Base-by-base conservation (phyloP, 2,888 invertebrate species). In the Agrotis puta region DNA sequence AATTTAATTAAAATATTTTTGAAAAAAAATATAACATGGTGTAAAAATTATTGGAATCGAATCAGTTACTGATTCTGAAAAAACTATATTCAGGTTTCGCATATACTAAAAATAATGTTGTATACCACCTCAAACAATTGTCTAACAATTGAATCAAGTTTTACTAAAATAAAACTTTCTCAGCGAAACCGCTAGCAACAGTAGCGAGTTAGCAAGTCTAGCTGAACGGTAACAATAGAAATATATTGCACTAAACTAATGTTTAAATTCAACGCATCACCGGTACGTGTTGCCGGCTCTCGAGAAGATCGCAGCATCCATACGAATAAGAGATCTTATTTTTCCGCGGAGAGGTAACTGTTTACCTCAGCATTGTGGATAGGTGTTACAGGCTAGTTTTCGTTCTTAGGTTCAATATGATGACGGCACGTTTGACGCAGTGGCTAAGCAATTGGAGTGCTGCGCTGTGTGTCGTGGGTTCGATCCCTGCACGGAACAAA, bases 181-280 rank as follows among this genome's bases (percentile, higher is more conserved):
- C n/a, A 16, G 20, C 18, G 63, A n/a, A 22, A 2, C 22, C 24
- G n/a, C n/a, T n/a, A 11, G 33, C 39, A 39, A 39, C 11, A 6
- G 33, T n/a, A n/a, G 6, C 56, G 2, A 56, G 56, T 56, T 13
- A 50, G 22, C 64, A 45, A 53, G 33, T 33, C 43, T 47, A n/a
- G 18, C 13, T n/a, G n/a, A 43, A 24, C 47, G 22, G 48, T 62
- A 11, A 13, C 76, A 50, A 70, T 54, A 63, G 50, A 70, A 75
- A 80, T 65, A 51, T 68, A 27, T 76, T 65, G 65, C 63, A 20
- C 47, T 48, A 33, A 50, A 73, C 63, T 69, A 65, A 78, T 78
- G 81, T 78, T 78, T 78, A 81, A 76, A 78, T 78, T 65, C 77
- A 78, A 63, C 70, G 77, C 65, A 70, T 76, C 70, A 61, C 51